Evolutionary conservation across 2,797 vertebrate genomes (phyloP).

Genomic region (Perodicticus potto): DNA sequence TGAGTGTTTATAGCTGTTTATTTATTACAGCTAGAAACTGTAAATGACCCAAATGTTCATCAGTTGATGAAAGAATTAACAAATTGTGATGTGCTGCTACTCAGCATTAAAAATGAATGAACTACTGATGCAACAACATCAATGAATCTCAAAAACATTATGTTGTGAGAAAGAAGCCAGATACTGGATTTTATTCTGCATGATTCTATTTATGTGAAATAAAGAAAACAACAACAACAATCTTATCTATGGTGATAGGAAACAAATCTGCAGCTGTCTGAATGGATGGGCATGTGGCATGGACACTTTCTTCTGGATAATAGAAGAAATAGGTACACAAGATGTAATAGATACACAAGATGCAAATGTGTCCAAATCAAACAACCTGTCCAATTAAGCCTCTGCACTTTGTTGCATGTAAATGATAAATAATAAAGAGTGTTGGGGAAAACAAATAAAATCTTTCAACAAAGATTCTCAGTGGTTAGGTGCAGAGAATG

Average conservation of each 20-base stretch:
- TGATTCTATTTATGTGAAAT: not conserved
- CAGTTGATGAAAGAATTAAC: not conserved
- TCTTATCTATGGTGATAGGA: not conserved
- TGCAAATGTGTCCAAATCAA: not conserved
- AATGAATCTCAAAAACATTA: not conserved
- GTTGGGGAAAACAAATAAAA: not conserved
- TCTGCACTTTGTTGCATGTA: not conserved
- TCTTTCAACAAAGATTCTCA: not conserved
- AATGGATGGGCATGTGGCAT: not conserved
- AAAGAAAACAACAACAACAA: not conserved
- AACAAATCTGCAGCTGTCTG: not conserved
- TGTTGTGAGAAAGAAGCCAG: not conserved
- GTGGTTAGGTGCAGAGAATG: not conserved
- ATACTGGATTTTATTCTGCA: not conserved
- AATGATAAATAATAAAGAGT: not conserved
- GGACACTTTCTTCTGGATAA: not conserved
- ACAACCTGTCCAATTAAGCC: not conserved
- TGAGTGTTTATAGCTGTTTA: slow-evolving; percentile 12
- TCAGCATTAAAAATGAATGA: slow-evolving; percentile 15
- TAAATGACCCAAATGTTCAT: not conserved
- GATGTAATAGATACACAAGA: not conserved
- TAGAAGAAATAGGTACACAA: too few species aligned
- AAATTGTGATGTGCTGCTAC: not conserved
- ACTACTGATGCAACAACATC: not conserved
- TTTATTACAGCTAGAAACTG: slow-evolving; percentile 17